A percentile compares a stretch with the other conserved stretches of the same genome.
Evolutionary conservation across 2,797 vertebrate species (phyloP).

Genomic region (Gymnothorax reevesii): DNA sequence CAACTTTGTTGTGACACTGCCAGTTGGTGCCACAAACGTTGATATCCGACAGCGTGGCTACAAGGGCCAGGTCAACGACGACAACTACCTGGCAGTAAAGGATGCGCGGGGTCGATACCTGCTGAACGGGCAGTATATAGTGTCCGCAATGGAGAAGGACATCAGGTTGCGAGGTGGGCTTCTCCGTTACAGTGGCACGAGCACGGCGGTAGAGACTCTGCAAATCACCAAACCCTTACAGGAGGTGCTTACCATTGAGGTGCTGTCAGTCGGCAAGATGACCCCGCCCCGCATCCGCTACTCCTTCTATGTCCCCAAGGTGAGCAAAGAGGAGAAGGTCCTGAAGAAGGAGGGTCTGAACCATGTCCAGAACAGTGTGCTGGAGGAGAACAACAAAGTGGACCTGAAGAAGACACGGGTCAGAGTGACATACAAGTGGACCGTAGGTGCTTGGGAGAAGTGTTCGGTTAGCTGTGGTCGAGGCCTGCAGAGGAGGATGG

Average conservation of each 20-base stretch:
- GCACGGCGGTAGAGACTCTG: conserved; percentile 85
- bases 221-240: conserved; percentile 85
- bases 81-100: conserved; percentile 95
- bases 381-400: conserved; percentile 58
- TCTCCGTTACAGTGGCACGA: conserved; percentile 90
- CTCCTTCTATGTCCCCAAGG: conserved; percentile 49
- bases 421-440: conserved; percentile 78
- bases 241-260: conserved; percentile 88
- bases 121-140: conserved; percentile 94
- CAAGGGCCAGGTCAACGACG: conserved; percentile 86
- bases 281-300: conserved; percentile 49
- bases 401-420: conserved; percentile 50
- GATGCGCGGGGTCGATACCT: conserved; percentile 88
- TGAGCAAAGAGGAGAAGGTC: conserved; percentile 37
- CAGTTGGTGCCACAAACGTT: conserved; percentile 87
- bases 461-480: conserved; percentile 86
- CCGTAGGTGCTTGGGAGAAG: conserved; percentile 78
- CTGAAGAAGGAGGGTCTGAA: conserved; percentile 73
- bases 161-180: conserved; percentile 86
- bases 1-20: conserved; percentile 94
- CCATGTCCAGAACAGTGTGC: conserved; percentile 80
- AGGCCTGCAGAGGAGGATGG: conserved; percentile 84
- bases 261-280: conserved; percentile 95
- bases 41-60: conserved; percentile 96
- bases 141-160: conserved; percentile 90